Percentiles rank a stretch among this genome's conserved stretches.
Conservation (phyloP, 2,797 vertebrate species). For the Alfaro cultratus region DNA sequence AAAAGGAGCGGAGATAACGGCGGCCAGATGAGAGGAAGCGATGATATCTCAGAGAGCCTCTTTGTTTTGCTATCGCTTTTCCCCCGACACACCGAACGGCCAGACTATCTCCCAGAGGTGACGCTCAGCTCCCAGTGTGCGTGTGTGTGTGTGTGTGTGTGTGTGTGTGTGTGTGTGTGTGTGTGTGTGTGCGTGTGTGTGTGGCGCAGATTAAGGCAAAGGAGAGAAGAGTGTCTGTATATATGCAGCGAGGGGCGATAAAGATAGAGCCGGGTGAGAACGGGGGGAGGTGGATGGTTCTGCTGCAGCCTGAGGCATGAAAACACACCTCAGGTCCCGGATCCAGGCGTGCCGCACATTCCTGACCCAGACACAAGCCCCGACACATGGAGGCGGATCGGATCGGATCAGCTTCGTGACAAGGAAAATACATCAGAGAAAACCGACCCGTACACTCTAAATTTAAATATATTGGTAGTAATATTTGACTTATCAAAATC, state of each 20-base stretch:
- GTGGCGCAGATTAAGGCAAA: constrained; percentile 9
- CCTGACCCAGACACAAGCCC: constrained; percentile 49
- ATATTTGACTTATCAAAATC: too few species aligned
- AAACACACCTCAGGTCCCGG: constrained; percentile 31
- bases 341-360: constrained; percentile 70
- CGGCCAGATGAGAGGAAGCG: constrained; percentile 43
- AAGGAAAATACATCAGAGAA: too few species aligned
- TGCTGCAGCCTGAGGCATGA: constrained; percentile 42
- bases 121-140: constrained; percentile 12
- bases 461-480: too few species aligned
- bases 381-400: constrained; percentile 17
- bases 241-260: constrained; percentile 15
- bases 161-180: neutral
- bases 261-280: constrained; percentile 39
- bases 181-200: neutral
- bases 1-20: constrained; percentile 48
- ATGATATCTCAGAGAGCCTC: constrained; percentile 38
- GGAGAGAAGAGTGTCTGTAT: constrained; percentile 9
- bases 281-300: constrained; percentile 43
- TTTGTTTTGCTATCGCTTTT: constrained; percentile 48
- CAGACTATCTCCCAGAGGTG: constrained; percentile 47
- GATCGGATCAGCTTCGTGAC: neutral
- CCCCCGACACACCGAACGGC: constrained; percentile 15
- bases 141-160: neutral
- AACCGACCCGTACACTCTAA: too few species aligned